Evolutionary conservation across 2,797 vertebrate species (phyloP), one percentile per base, ranked within the genome.

Genomic region (Crenuchus spilurus): DNA sequence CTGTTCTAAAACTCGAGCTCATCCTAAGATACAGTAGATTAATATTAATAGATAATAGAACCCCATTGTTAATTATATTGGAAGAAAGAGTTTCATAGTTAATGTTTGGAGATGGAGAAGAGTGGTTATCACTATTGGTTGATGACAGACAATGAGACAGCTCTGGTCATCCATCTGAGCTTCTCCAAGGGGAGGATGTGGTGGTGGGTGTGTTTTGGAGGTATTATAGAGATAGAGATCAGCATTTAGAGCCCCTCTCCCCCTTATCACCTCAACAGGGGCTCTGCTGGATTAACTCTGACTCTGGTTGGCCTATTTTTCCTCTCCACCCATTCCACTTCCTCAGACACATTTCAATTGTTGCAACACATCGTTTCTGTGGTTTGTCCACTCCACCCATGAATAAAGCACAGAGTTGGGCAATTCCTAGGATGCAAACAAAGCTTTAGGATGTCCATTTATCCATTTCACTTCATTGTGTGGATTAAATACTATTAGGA

Each of bases 221-320:
- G 64, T 31, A 71, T 76, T 76, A 72, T 22, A n/a, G 52, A 77
- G 80, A 82, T 82, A 75, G 51, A 63, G 72, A 82, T 77, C 80
- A 82, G 75, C 37, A 44, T 42, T 28, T 57, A 68, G 46, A 72
- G 54, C 49, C 30, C 54, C 62, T 76, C 62, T 77, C 51, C 42
- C 66, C 51, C 70, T 84, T 83, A 84, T 84, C 79, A 80, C 65
- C 83, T 80, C 79, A 62, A 77, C 77, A 69, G 72, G 83, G 73
- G 77, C 58, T 71, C 63, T 75, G 62, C 44, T 66, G 75, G 77
- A 82, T 77, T 75, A 78, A 63, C 60, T 64, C 52, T 68, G 52
- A 48, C 75, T 61, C 65, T 42, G 69, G 31, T 31, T 51, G 49
- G 39, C 54, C 57, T 72, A 20, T 65, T 68, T 82, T 61, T 65